Evolutionary conservation across 30 jellyfish, hydroid and myxozoan genomes (phyloP), one percentile per base, ranked within the genome.

Genomic region (Chironex yamaguchii): DNA sequence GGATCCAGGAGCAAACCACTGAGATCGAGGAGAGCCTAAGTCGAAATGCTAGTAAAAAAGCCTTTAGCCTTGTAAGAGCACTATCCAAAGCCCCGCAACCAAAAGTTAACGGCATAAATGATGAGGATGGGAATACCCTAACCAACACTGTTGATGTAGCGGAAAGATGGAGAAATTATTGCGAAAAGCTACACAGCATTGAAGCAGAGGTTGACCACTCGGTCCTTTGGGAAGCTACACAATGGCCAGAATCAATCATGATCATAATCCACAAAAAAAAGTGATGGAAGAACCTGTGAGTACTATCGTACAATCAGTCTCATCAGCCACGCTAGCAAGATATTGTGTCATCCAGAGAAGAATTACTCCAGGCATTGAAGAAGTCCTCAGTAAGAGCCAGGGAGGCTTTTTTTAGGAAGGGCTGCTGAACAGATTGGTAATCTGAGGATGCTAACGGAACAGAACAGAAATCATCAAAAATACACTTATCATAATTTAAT

Each of bases 101-200:
- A n/a, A n/a, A n/a, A n/a, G n/a, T n/a, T n/a, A n/a, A n/a, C n/a
- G n/a, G n/a, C n/a, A 26, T 75, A 11, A 62, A 49, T 23, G 54
- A 50, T 64, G 53, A 79, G 34, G 49, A 79, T n/a, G 90, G 90
- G 35, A 62, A 62, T 21, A 69, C 63, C 3, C 70, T 79, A 48
- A 79, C 90, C 23, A 62, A 63, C 11, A 62, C 51, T 34, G 71
- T 26, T 6, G 71, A 79, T n/a, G 63, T 58, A 26, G 69, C 71
- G 49, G 67, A 62, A 23, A 58, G 90, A 62, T 79, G 90, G 84
- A 79, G 49, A 27, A 70, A 79, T 21, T 79, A 79, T 58, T 79
- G 90, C 84, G 81, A 63, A 31, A 71, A 79, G 29, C 70, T 79
- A 26, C 63, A 79, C 51, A 65, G 49, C 35, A 27, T n/a, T 36